phyloP scores from a whole-genome alignment of 2,113 vertebrate genomes.

The Monarcha castaneiventris region DNA sequence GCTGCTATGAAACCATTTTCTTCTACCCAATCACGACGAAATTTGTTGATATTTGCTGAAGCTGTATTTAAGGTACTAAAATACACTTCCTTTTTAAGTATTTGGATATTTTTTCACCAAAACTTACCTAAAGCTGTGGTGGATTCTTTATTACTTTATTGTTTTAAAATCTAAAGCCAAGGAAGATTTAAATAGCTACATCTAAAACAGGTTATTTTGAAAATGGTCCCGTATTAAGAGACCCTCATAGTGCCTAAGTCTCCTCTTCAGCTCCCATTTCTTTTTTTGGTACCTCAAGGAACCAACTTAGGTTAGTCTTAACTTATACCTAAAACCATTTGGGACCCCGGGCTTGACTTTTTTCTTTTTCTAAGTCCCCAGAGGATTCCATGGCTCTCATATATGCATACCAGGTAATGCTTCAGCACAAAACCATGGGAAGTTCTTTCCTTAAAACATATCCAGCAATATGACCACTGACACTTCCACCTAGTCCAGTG shows the following conservation, averaged over 20 bases:
- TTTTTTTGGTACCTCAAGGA: background rate
- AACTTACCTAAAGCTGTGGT: background rate
- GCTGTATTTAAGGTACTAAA: background rate
- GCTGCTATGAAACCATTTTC: background rate
- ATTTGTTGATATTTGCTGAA: background rate
- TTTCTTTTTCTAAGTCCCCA: background rate
- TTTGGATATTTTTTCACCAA: background rate
- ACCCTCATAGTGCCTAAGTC: background rate
- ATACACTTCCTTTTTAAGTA: background rate
- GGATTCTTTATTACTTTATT: background rate
- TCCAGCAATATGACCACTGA: background rate
- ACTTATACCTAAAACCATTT: background rate
- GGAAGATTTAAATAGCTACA: background rate
- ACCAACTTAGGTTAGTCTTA: background rate
- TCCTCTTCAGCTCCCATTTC: background rate
- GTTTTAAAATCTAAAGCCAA: background rate
- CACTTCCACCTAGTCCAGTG: background rate
- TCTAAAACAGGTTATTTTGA: background rate
- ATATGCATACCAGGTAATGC: background rate
- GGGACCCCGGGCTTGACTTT: background rate
- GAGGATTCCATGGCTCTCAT: background rate
- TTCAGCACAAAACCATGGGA: background rate
- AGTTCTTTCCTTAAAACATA: background rate
- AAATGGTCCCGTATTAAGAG: background rate
- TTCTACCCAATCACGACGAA: background rate